Base-by-base conservation (phyloP, 2,113 vertebrate genomes). In the Ancistrus triradiatus region DNA sequence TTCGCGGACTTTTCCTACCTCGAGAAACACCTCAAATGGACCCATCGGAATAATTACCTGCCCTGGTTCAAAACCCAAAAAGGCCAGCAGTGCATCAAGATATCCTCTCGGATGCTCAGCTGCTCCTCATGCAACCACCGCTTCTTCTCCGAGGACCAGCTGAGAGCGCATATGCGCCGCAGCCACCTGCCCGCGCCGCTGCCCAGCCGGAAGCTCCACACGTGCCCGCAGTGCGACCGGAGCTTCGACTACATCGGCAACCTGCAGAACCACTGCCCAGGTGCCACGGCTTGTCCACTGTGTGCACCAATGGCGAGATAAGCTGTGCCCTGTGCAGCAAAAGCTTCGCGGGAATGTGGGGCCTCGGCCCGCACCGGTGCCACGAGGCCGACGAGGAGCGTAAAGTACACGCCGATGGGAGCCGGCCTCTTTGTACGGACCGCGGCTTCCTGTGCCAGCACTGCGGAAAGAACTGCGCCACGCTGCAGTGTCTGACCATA, bases 231-330 rank as follows among this genome's bases (percentile, higher is more conserved):
- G 7, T 93, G 91, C 15, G 86, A 86, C 2, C 90, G 90, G 59
- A 89, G 89, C 79, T 93, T 93, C 64, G 85, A 89, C 73, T 90
- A 91, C 79, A 80, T 89, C 15, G 90, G 87, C 47, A 90, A 87
- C n/a, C 77, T 93, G 37, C 86, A 89, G 74, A 91, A 90, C 58
- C 91, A 93, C 74, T 89, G 88, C 57, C 80, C 55, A 75, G 80
- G 24, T 87, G 85, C 83, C 88, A 90, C 74, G 72, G 49, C 53
- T 83, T 88, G 78, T 82, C 85, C 28, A 89, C 87, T 21, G 79
- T 84, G 9, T 86, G 84, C 10, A 77, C 64, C 21, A 87, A 85
- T 15, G 89, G 90, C 24, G 81, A 87, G 18, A 84, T 90, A 4
- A 85, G 83, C 66, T 92, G 91, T 19, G 78, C 82, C 0, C 73